phyloP scores from a whole-genome alignment of 2,888 invertebrate species.

The Pollenia labialis region DNA sequence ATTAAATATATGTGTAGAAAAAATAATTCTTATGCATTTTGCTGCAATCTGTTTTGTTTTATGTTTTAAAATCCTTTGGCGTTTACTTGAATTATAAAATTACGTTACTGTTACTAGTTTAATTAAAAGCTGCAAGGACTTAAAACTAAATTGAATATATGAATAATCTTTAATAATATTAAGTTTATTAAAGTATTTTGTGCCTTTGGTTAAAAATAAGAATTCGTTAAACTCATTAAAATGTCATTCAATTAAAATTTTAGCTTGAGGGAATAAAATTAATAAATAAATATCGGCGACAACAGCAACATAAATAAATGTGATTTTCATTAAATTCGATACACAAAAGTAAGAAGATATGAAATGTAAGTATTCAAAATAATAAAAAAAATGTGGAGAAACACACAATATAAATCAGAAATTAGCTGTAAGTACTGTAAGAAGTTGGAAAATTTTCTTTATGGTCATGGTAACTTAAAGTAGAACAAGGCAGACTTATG shows the following conservation, averaged over 20 bases:
- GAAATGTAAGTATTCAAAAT: neutral
- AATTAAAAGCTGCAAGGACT: neutral
- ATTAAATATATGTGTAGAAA: neutral
- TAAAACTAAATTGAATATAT: neutral
- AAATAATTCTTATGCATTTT: slow-evolving; percentile 11
- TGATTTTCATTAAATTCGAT: slow-evolving; percentile 22
- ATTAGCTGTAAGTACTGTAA: no score
- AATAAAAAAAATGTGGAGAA: neutral
- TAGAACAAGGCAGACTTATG: no score
- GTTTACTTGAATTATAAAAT: slow-evolving; percentile 16
- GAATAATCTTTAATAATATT: slow-evolving; percentile 4
- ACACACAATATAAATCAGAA: no score
- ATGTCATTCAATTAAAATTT: no score
- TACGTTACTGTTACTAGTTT: neutral
- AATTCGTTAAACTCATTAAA: neutral
- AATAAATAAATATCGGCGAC: slow-evolving; percentile 20
- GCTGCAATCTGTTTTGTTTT: neutral
- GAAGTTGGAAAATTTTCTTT: no score
- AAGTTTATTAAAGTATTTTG: neutral
- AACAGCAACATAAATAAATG: neutral
- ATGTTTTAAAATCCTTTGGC: slow-evolving; percentile 2
- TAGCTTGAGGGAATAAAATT: no score
- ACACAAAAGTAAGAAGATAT: slow-evolving; percentile 13
- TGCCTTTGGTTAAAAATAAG: neutral
- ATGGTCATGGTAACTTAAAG: no score